Base-by-base conservation (phyloP, 37 sponge, comb jelly and placozoan species). In the Petrosia ficiformis region DNA sequence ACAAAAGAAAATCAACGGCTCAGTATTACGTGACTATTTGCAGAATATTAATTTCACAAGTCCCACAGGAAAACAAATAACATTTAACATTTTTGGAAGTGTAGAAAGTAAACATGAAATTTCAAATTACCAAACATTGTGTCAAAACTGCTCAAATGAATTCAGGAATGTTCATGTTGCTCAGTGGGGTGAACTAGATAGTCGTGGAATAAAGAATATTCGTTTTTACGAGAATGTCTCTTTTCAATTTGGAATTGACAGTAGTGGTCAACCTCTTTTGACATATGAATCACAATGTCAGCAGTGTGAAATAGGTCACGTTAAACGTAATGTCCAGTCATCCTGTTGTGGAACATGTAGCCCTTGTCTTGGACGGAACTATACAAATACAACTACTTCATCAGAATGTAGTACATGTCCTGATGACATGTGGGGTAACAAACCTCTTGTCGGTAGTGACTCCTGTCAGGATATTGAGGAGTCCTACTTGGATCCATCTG, bases 271-370 rank as follows among this genome's bases (percentile, higher is more conserved):
- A 22, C 30, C 21, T 2, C 2, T 69, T 0, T 44, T 34, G 6
- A n/a, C 39, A 6, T 61, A 42, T 6, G 1, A 42, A 19, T 81
- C 82, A 1, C 4, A 43, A 6, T 81, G 82, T 36, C 28, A n/a
- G 2, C 22, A 24, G 19, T 75, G 76, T 30, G 24, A 10, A 32
- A 41, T 43, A 3, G 65, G 76, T 4, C 19, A 59, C 2, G 35
- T 59, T 33, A 33, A 25, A 10, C 26, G 58, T 2, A 54, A 40
- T 39, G 36, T 87, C 1, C 24, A 42, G 38, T 69, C 80, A 19
- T 73, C 71, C 44, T 90, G 83, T 41, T 90, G 91, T 52, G 86
- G 82, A 77, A 64, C 26, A 42, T 90, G 91, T 59, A 59, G 44
- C 1, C 67, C 73, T 0, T 90, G 91, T 67, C 59, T 65, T 22